Conservation (phyloP, 2,888 invertebrate species). For the Hymenopus coronatus region DNA sequence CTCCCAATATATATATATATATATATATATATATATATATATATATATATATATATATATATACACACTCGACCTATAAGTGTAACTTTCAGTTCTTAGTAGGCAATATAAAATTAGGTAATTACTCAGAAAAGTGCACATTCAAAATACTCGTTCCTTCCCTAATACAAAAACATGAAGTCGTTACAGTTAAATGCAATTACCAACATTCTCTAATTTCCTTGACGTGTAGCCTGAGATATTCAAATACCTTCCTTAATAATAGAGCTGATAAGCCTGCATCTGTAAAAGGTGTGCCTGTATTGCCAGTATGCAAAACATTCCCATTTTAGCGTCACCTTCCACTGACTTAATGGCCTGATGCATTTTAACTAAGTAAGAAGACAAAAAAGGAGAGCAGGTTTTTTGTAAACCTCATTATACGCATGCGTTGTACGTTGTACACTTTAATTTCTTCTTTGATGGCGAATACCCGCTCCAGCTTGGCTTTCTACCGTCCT, state of each 20-base stretch:
- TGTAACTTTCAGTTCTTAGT: too few species aligned
- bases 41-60: too few species aligned
- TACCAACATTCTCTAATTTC: neutral
- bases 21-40: too few species aligned
- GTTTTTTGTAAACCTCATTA: neutral
- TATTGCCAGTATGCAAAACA: neutral
- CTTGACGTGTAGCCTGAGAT: neutral
- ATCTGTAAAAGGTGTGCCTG: neutral
- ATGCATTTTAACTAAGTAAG: neutral
- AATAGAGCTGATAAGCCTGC: neutral
- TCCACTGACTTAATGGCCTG: neutral
- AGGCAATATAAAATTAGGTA: too few species aligned
- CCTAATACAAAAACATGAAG: too few species aligned
- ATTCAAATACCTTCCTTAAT: neutral
- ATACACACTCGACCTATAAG: too few species aligned
- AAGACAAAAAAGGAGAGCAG: neutral
- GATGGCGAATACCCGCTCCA: neutral
- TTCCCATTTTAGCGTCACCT: neutral
- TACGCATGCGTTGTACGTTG: neutral
- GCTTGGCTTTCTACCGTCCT: neutral
- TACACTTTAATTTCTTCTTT: neutral
- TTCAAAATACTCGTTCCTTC: too few species aligned
- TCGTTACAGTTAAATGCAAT: too few species aligned
- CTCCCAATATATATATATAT: too few species aligned
- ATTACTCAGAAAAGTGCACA: too few species aligned